Percentiles rank a stretch among this genome's conserved stretches.
phyloP scores from a whole-genome alignment of 2,888 invertebrate genomes.

The Dromius quadrimaculatus region DNA sequence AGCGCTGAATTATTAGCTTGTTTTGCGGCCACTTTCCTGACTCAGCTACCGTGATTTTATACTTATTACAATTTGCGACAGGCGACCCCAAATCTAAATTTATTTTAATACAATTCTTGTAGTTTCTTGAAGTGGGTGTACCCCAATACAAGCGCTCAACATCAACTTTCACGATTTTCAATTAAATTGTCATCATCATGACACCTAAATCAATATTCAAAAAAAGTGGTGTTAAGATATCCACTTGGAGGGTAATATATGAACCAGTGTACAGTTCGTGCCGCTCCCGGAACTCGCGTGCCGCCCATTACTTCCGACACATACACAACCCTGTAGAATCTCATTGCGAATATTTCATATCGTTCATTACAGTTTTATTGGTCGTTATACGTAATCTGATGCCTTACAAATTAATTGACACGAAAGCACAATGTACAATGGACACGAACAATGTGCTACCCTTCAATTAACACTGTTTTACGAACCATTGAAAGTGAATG shows the following conservation, averaged over 20 bases:
- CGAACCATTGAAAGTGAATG: too few species aligned
- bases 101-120: too few species aligned
- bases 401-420: slow-evolving; percentile 36
- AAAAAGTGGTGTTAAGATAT: background rate
- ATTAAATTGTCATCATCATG: too few species aligned
- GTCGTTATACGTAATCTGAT: slow-evolving; percentile 30
- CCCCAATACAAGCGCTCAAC: too few species aligned
- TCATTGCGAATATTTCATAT: slow-evolving; percentile 31
- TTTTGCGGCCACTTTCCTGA: slow-evolving; percentile 38
- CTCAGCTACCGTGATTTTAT: slow-evolving; percentile 3
- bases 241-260: background rate
- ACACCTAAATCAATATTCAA: background rate
- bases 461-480: too few species aligned
- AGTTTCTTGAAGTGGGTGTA: too few species aligned
- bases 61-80: slow-evolving; percentile 6
- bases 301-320: slow-evolving; percentile 1
- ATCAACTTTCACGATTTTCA: too few species aligned
- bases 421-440: too few species aligned
- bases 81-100: slow-evolving; percentile 23
- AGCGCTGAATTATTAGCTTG: slow-evolving; percentile 31
- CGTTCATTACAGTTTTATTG: slow-evolving; percentile 34
- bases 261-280: background rate
- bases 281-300: slow-evolving; percentile 40
- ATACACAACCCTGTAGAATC: background rate
- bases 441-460: too few species aligned